Conservation (phyloP, 2,113 vertebrate species). For the Lepisosteus oculatus region DNA sequence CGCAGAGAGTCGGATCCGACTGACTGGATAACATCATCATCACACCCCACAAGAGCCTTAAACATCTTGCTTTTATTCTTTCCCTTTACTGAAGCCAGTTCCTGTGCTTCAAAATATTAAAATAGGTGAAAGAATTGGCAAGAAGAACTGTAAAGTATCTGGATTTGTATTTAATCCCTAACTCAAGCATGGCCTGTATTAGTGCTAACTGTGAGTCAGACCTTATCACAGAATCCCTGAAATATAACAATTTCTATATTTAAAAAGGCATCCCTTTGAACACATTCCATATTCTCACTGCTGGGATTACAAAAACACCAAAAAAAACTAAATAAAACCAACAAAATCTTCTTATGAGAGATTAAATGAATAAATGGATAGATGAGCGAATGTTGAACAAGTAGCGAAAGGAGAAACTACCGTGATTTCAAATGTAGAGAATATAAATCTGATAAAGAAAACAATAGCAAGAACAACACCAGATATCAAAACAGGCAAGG, state of each 20-base stretch:
- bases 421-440: not conserved
- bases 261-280: not conserved
- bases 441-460: not conserved
- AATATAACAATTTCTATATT: constrained; percentile 3
- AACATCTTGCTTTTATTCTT: too few species aligned
- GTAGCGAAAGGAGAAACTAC: too few species aligned
- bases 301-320: not conserved
- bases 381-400: too few species aligned
- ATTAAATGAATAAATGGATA: too few species aligned
- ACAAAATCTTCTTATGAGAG: too few species aligned
- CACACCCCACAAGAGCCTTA: too few species aligned
- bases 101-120: not conserved
- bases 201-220: not conserved
- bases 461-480: not conserved
- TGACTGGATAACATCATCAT: too few species aligned
- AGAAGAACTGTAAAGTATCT: not conserved
- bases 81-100: not conserved
- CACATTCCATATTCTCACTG: not conserved
- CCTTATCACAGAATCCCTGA: not conserved
- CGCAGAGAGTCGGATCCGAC: too few species aligned
- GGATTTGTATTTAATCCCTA: not conserved
- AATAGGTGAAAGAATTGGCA: not conserved
- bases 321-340: not conserved
- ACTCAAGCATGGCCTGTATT: not conserved
- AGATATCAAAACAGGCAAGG: not conserved